Percentiles rank a stretch among this genome's conserved stretches.
These are phyloP conservation scores for Triops cancriformis DNA, from an alignment of 1,140 invertebrate species.

Conservation along the genomic window DNA sequence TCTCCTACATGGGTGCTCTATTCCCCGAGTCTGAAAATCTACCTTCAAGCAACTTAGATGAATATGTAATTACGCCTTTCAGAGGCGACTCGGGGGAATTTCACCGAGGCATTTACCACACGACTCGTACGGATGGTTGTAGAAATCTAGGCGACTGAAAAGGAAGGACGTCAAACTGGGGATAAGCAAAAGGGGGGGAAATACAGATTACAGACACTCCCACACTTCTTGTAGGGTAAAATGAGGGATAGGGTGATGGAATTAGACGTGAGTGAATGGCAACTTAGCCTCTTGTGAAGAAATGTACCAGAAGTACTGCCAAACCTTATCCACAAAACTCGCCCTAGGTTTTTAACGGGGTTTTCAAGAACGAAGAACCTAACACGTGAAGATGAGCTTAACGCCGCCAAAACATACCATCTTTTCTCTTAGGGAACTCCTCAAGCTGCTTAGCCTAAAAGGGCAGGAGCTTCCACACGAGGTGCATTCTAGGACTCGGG, in stretches of 20 bases:
- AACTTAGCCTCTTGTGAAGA: no score
- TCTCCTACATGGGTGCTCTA: background rate
- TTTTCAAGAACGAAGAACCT: background rate
- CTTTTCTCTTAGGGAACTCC: background rate
- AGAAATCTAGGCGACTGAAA: background rate
- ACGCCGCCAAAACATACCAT: background rate
- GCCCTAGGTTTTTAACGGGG: background rate
- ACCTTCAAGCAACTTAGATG: background rate
- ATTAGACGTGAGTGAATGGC: no score
- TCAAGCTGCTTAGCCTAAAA: background rate
- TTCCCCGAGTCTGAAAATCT: background rate
- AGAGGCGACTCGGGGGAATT: slow-evolving; percentile 1
- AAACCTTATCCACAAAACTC: background rate
- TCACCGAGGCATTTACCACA: background rate
- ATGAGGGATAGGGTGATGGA: background rate
- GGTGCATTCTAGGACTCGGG: background rate
- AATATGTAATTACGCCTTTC: slow-evolving; percentile 6
- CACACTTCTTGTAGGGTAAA: background rate
- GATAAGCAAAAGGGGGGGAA: background rate
- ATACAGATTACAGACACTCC: background rate
- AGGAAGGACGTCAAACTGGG: background rate
- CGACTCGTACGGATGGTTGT: background rate
- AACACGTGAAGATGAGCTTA: background rate
- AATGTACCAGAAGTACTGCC: background rate
- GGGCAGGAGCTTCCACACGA: background rate